Percentiles rank a stretch among this genome's conserved stretches.
These are phyloP conservation scores for Cynaeus angustus DNA, from an alignment of 2,888 invertebrate genomes.

Conservation along the genomic window DNA sequence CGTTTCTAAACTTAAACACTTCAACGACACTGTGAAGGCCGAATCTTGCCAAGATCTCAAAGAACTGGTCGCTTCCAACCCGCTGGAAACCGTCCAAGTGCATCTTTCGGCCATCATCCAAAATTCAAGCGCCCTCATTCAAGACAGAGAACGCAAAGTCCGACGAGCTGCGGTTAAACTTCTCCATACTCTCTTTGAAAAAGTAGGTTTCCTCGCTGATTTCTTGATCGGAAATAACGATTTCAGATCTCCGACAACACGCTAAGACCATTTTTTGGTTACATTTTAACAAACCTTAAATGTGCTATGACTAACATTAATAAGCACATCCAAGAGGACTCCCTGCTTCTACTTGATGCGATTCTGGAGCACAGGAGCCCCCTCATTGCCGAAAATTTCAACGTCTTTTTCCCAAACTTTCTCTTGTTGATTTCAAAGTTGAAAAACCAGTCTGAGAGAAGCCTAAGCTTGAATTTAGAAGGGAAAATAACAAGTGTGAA, in stretches of 20 bases:
- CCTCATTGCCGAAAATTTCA: constrained; percentile 79
- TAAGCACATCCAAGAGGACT: constrained; percentile 86
- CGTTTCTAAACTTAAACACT: constrained; percentile 81
- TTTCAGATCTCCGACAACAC: constrained; percentile 72
- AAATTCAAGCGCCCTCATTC: constrained; percentile 79
- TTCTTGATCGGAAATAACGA: no score
- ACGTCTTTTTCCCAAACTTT: constrained; percentile 85
- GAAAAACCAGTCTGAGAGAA: constrained; percentile 78
- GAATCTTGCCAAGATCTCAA: constrained; percentile 79
- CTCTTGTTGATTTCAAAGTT: constrained; percentile 89
- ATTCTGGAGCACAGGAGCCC: constrained; percentile 80
- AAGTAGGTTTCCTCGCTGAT: constrained; percentile 61
- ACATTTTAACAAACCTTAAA: constrained; percentile 85
- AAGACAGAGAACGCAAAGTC: constrained; percentile 82
- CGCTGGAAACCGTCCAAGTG: constrained; percentile 64
- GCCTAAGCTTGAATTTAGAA: constrained; percentile 80
- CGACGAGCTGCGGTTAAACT: constrained; percentile 76
- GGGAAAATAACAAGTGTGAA: constrained; percentile 84
- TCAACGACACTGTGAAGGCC: constrained; percentile 80
- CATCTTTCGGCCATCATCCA: constrained; percentile 81
- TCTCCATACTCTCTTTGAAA: constrained; percentile 70
- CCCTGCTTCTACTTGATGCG: constrained; percentile 84
- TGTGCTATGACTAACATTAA: constrained; percentile 95
- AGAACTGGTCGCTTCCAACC: constrained; percentile 73
- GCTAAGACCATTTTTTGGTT: constrained; percentile 83